Evolutionary conservation across 2,797 vertebrate genomes (phyloP).

Genomic region (Phrynocephalus forsythii): DNA sequence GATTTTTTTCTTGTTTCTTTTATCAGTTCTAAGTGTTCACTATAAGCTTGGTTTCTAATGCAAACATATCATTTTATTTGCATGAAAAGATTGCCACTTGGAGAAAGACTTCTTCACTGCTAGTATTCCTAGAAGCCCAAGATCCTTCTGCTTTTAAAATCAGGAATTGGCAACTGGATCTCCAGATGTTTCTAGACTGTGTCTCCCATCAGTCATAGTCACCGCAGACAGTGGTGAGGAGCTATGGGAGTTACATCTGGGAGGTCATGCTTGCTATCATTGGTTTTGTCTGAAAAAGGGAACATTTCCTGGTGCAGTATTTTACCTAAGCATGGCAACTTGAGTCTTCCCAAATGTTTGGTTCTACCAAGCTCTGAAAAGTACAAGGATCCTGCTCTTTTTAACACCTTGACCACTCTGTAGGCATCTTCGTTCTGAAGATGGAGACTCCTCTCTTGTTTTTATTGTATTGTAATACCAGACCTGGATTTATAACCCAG

Average conservation of each 20-base stretch:
- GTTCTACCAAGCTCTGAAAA: neutral
- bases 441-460: rapidly evolving
- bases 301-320: neutral
- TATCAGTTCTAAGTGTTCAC: neutral
- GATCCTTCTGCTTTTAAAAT: neutral
- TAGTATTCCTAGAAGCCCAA: neutral
- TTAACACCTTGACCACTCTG: too few species aligned
- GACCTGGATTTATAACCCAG: neutral
- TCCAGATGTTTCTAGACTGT: too few species aligned
- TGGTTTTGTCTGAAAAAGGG: neutral
- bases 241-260: too few species aligned
- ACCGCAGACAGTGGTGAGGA: too few species aligned
- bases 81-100: neutral
- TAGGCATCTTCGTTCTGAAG: neutral
- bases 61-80: neutral
- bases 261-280: neutral
- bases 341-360: neutral
- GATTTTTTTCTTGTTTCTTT: neutral
- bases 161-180: too few species aligned
- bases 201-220: too few species aligned
- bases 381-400: neutral
- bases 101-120: neutral
- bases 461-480: neutral
- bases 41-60: neutral
- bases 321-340: neutral